Conservation (phyloP, 2,113 vertebrate genomes). For the Gallinago jamesoni region DNA sequence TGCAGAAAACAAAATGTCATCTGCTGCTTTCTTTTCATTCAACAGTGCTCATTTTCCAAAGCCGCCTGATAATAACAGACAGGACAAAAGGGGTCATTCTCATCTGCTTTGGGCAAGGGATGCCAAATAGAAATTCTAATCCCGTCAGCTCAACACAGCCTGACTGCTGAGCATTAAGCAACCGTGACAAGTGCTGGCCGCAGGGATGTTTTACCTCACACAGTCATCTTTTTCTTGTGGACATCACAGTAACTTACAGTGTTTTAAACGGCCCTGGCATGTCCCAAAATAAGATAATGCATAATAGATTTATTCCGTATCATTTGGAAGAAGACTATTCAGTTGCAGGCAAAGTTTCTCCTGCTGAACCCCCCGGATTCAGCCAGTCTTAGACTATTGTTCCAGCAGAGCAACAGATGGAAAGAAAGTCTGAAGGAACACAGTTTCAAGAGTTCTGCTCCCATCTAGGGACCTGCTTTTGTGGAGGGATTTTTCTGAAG, state of each 20-base stretch:
- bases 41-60: conserved; percentile 11
- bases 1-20: conserved; percentile 55
- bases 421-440: background rate
- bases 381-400: background rate
- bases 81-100: conserved; percentile 61
- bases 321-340: background rate
- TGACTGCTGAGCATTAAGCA: background rate
- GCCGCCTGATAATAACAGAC: background rate
- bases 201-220: background rate
- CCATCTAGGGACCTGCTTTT: background rate
- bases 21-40: conserved; percentile 6
- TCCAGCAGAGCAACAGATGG: background rate
- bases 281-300: background rate
- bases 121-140: background rate
- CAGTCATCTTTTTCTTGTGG: background rate
- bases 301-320: background rate
- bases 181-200: background rate
- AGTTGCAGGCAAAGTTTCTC: background rate
- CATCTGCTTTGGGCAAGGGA: background rate
- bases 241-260: background rate
- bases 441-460: background rate
- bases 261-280: background rate
- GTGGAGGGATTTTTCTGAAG: background rate
- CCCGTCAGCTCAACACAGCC: background rate
- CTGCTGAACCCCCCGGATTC: background rate